Evolutionary conservation across 2,113 vertebrate species (phyloP).

Genomic region (Pyxicephalus adspersus): DNA sequence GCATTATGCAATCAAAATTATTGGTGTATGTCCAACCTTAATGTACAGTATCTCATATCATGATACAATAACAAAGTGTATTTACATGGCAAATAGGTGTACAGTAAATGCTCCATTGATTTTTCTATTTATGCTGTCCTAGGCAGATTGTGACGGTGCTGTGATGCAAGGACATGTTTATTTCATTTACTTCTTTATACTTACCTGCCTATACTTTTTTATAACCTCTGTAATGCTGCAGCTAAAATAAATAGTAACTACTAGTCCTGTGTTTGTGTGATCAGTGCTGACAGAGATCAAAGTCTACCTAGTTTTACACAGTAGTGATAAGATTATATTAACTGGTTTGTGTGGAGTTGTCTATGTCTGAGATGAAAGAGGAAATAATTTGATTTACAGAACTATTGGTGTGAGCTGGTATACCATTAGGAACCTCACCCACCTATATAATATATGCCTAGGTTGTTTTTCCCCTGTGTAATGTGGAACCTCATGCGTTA

Average conservation of each 20-base stretch:
- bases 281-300: background rate
- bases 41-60: no score
- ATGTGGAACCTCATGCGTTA: no score
- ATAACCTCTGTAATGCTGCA: conserved; percentile 23
- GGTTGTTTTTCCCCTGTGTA: no score
- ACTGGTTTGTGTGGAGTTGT: background rate
- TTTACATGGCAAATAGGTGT: no score
- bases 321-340: background rate
- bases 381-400: background rate
- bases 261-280: conserved; percentile 24
- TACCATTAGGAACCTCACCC: no score
- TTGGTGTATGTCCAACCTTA: no score
- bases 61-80: no score
- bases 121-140: conserved; percentile 18
- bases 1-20: no score
- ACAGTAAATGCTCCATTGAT: no score
- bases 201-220: conserved; percentile 16
- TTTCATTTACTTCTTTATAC: background rate
- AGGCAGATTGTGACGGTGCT: conserved; percentile 15
- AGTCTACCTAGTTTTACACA: background rate
- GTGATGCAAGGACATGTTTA: background rate
- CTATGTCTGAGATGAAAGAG: background rate
- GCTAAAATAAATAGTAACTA: conserved; percentile 42
- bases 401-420: no score
- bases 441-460: no score